Base-by-base conservation (phyloP, 1,140 invertebrate species). In the Andrena cerasifolii region DNA sequence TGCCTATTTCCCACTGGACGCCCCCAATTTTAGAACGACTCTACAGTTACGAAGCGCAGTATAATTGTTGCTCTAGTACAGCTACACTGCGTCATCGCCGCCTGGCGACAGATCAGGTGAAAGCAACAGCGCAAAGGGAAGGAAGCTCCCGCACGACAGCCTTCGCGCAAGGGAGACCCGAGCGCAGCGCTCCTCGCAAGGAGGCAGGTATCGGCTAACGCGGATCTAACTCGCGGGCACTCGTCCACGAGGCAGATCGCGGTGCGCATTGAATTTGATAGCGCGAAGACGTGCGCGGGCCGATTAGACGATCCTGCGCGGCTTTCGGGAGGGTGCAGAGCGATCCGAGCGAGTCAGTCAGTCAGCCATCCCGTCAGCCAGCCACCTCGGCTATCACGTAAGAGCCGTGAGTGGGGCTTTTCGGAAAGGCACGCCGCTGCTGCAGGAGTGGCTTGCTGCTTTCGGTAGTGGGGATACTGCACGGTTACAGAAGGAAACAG, bases 381-480 rank as follows among this genome's bases (percentile, higher is more conserved):
- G 68, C 76, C 75, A 43, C 66, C 74, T 53, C 21, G 45, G 66
- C 54, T 58, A 72, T 61, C 56, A n/a, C 53, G 67, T 61, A 62
- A 78, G 67, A 78, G 76, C 26, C 65, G 81, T 47, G 80, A 83
- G 81, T 59, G 75, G 79, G 70, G 80, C 80, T 71, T 83, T 83
- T 83, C 80, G 82, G 83, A 83, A 83, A 83, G 82, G 80, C 80
- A 83, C 51, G 61, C 65, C 63, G 63, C 59, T 62, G 82, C 47
- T 74, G 58, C 80, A 84, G 82, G 82, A 84, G 82, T 84, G 82
- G 82, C 80, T 79, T 70, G 68, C 59, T 16, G 53, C 18, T 36
- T 76, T 72, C 14, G 10, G 40, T 71, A 28, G 82, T 77, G 79
- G 83, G 47, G 73, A 73, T 47, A 66, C 68, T 80, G 45, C 8